Conservation (phyloP, 2,797 vertebrate species). For the Eidolon dupreanum region DNA sequence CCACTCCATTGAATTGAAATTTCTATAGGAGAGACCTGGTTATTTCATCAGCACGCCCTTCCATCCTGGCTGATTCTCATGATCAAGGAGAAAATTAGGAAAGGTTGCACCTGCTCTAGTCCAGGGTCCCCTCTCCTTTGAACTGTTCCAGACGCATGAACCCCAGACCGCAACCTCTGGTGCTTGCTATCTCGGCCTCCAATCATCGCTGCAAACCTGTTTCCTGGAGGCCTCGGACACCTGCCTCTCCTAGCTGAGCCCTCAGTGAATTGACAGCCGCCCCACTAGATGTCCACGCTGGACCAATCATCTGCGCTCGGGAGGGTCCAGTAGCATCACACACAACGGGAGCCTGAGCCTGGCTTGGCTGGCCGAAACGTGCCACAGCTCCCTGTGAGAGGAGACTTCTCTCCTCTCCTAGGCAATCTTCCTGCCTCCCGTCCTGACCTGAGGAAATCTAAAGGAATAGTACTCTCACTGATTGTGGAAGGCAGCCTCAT, state of each 20-base stretch:
- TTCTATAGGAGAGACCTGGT: not conserved
- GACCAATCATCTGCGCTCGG: not conserved
- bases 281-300: not conserved
- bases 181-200: not conserved
- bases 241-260: not conserved
- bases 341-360: accelerated
- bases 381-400: not conserved
- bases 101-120: too few relatives aligned
- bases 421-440: not conserved
- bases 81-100: not conserved
- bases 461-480: not conserved
- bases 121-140: not conserved
- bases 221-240: not conserved
- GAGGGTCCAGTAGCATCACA: accelerated
- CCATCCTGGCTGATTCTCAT: not conserved
- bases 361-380: not conserved
- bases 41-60: not conserved
- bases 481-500: not conserved
- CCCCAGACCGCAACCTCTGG: not conserved
- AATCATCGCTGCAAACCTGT: not conserved
- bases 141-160: not conserved
- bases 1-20: not conserved
- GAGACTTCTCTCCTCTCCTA: not conserved
- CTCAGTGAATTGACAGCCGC: not conserved
- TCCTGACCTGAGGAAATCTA: not conserved